Conservation (phyloP, 2,797 vertebrate species). For the Syndactyla subalaris region DNA sequence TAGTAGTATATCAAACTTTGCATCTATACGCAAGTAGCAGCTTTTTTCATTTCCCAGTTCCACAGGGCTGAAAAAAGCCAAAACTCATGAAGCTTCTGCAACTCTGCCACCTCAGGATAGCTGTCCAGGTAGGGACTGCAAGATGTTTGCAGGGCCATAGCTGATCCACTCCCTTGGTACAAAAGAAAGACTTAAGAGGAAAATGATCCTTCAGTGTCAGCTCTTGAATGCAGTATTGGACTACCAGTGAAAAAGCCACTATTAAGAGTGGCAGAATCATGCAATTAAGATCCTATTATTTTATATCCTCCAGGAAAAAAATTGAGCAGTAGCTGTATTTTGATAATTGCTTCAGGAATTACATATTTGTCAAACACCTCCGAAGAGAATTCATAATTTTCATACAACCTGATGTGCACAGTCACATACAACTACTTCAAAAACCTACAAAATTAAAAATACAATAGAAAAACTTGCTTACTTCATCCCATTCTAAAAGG, state of each 20-base stretch:
- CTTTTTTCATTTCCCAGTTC: background rate
- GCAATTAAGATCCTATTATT: background rate
- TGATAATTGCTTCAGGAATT: background rate
- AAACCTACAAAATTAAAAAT: background rate
- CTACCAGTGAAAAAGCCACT: background rate
- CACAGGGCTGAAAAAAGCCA: background rate
- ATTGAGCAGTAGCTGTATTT: rapidly evolving
- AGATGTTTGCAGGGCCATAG: background rate
- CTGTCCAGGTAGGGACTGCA: background rate
- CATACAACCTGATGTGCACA: background rate
- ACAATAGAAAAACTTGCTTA: conserved; percentile 70
- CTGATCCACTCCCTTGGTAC: background rate
- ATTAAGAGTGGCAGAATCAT: background rate
- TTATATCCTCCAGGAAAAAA: background rate
- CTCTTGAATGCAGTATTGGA: background rate
- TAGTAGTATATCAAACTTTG: background rate
- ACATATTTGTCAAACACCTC: background rate
- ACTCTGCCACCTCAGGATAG: background rate
- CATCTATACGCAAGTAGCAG: background rate
- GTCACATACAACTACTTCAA: background rate
- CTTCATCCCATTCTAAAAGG: conserved; percentile 96
- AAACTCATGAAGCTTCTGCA: background rate
- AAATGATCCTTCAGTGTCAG: background rate
- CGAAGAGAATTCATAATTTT: background rate
- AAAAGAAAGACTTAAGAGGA: background rate